Conservation (phyloP, 1,140 invertebrate species). For the Ctenoplectra terminalis region DNA sequence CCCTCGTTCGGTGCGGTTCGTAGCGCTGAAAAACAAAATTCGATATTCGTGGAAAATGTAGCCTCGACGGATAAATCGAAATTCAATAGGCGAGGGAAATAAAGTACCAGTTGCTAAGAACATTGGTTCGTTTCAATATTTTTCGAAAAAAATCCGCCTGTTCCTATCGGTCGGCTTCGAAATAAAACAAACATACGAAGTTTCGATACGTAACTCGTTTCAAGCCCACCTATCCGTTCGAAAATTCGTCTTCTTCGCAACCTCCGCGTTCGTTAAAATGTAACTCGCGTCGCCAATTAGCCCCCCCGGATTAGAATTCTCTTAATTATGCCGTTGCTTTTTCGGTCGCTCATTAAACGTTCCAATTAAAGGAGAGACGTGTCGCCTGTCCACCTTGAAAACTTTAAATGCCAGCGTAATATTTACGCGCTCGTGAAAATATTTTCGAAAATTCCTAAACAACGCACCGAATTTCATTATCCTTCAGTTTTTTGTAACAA, state of each 20-base stretch:
- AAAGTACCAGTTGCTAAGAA: not conserved
- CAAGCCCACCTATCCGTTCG: not conserved
- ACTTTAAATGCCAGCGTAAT: not conserved
- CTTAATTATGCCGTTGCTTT: constrained; percentile 44
- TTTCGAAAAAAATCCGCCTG: not conserved
- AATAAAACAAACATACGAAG: constrained; percentile 13
- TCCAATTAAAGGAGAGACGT: constrained; percentile 15
- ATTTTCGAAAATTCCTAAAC: not conserved
- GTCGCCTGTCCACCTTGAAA: not conserved
- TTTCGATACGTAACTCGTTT: constrained; percentile 10
- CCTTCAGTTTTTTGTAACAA: no score
- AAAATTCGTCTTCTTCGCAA: not conserved
- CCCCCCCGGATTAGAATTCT: constrained; percentile 20
- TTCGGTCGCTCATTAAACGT: constrained; percentile 28
- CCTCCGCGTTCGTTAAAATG: constrained; percentile 34
- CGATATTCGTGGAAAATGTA: not conserved
- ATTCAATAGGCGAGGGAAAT: not conserved
- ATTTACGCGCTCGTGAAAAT: not conserved
- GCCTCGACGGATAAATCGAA: not conserved
- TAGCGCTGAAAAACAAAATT: constrained; percentile 5
- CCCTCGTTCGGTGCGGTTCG: no score
- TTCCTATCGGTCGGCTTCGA: no score
- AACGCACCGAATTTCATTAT: no score
- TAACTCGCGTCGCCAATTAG: constrained; percentile 32
- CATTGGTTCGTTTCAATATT: not conserved